Evolutionary conservation across 2,888 invertebrate species (phyloP), one percentile per base, ranked within the genome.

Genomic region (Slavum lentiscoides): DNA sequence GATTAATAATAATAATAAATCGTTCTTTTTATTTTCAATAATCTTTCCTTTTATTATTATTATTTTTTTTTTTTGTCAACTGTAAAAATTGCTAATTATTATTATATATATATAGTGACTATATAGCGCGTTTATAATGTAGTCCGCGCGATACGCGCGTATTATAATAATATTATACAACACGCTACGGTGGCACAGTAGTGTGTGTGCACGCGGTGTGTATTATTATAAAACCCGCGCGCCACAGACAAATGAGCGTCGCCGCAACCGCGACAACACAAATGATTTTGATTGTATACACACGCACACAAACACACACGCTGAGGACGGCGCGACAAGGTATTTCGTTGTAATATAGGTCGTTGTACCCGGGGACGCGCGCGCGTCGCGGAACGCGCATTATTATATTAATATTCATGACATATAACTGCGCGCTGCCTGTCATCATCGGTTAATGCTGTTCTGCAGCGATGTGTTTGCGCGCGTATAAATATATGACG

Each of bases 311-410:
- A 55, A 55, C 15, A 11, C 15, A 30, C 30, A 19, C 37, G 55
- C 55, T n/a, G 70, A 13, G 23, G 66, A 55, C 58, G 74, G 59
- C 58, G 55, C 53, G 75, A 67, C 75, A 75, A 75, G 75, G 75
- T 67, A 67, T 67, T 75, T 53, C 39, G 58, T 67, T 43, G 67
- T 75, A 66, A 75, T 75, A 67, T 75, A 67, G 75, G 75, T 75
- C 75, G 75, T 75, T 75, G 75, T 74, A 74, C 74, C 6, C 74
- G 74, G 17, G 30, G 23, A 37, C 43, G 67, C 58, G 58, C 55
- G 39, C 23, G 23, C 2, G 37, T 19, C 19, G 30, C 39, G 17
- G 30, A n/a, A 37, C 43, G 67, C 30, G 30, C 30, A 30, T 30
- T 30, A 30, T 30, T 21, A 30, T 43, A 66, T 58, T 66, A 64